Evolutionary conservation across 2,797 vertebrate species (phyloP), one percentile per base, ranked within the genome.

Genomic region (Tokudaia tokunoshimensis): DNA sequence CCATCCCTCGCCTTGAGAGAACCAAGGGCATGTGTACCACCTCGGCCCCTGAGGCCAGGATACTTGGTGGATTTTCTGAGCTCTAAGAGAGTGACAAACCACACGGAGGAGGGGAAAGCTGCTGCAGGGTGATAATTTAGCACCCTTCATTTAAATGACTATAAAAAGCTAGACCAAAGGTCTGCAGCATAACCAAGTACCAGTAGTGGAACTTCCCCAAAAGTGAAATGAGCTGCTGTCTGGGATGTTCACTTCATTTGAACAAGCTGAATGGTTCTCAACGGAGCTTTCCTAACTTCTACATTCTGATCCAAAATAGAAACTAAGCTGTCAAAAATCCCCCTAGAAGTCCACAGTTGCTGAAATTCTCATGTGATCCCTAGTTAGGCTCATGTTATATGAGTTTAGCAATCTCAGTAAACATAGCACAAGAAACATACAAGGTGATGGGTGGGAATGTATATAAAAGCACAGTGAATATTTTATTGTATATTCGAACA

Each of bases 201-300:
- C 85, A 75, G 37, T 37, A 78, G 47, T 4, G 24, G 44, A 97
- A 96, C 47, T 97, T 97, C 65, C 88, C 55, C 34, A 67, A 72
- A 93, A 96, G 81, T 92, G 95, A 98, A 97, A 79, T 95, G 91
- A 97, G 96, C 96, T 55, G 67, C 78, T 59, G 12, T 82, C 26
- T 70, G 59, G 29, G 80, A 86, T 22, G 47, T 81, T 91, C 59
- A n/a, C 44, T 96, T 94, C 34, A 37, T 20, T 96, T 94, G 94
- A 76, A 3, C 65, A 84, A 89, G 44, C 65, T 74, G 6, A 11
- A 34, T 78, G 14, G 26, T 80, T 92, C 65, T 93, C 72, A 86
- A 1, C 8, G 3, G 14, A 85, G 34, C 37, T 93, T 89, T 96
- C 78, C 75, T 91, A 89, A 96, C 26, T 90, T 97, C 88, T 83